These are phyloP conservation scores for Rhopilema esculentum DNA, from an alignment of 30 jellyfish, hydroid and myxozoan genomes.

Conservation along the genomic window DNA sequence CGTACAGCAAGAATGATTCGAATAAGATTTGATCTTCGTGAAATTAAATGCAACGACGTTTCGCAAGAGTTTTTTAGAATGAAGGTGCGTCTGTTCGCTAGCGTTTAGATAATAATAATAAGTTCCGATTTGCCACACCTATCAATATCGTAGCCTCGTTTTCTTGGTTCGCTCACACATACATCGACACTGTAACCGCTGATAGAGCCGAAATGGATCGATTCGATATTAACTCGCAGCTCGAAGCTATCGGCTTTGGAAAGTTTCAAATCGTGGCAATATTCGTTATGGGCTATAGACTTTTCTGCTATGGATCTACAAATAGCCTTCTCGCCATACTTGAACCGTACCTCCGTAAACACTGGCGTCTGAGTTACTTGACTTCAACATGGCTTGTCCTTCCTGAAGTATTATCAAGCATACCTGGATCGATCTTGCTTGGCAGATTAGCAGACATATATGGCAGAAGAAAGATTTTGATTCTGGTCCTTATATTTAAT, in stretches of 20 bases:
- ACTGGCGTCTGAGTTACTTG: background rate
- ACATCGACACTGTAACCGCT: too few species aligned
- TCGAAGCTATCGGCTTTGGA: slow-evolving; percentile 7
- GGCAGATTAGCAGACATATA: slow-evolving; percentile 22
- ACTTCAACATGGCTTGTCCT: background rate
- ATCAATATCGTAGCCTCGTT: too few species aligned
- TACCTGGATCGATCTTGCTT: background rate
- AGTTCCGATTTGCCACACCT: too few species aligned
- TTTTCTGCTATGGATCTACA: background rate
- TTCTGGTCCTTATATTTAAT: background rate
- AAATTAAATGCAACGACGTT: too few species aligned
- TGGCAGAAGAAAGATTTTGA: slow-evolving; percentile 14
- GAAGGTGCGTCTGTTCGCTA: too few species aligned
- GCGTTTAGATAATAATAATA: too few species aligned
- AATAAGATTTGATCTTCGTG: too few species aligned
- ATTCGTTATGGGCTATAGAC: background rate
- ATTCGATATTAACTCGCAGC: background rate
- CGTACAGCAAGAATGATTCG: too few species aligned
- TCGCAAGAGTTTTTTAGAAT: too few species aligned
- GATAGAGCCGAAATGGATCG: too few species aligned
- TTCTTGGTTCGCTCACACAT: too few species aligned
- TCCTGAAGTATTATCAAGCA: background rate
- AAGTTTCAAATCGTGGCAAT: background rate
- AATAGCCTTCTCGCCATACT: background rate
- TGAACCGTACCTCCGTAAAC: background rate